phyloP scores from a whole-genome alignment of 1,140 invertebrate species.

The Trialeurodes vaporariorum region DNA sequence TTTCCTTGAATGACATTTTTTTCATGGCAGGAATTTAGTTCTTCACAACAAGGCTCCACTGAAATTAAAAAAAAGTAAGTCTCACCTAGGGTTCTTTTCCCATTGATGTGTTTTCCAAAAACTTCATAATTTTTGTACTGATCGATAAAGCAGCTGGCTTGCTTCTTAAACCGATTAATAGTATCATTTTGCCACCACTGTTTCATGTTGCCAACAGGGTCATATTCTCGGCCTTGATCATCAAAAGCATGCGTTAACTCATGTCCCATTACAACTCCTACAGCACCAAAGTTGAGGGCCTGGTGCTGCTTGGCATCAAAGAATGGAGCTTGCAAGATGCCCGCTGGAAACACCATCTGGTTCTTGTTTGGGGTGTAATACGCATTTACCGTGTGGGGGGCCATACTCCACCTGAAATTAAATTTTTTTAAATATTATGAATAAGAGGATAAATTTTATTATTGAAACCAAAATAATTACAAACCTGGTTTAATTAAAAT shows the following conservation, averaged over 20 bases:
- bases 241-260: conserved; percentile 93
- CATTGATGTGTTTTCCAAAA: conserved; percentile 45
- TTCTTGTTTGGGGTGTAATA: conserved; percentile 98
- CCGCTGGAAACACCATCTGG: conserved; percentile 92
- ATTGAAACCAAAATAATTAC: conserved; percentile 9
- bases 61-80: background rate
- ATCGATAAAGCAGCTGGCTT: conserved; percentile 80
- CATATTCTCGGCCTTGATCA: conserved; percentile 87
- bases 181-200: conserved; percentile 97
- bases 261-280: conserved; percentile 93
- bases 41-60: no score
- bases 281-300: conserved; percentile 88
- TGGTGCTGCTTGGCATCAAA: conserved; percentile 81
- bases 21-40: background rate
- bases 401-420: conserved; percentile 64
- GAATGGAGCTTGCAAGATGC: conserved; percentile 88
- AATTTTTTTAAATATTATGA: conserved; percentile 9
- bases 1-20: conserved; percentile 27
- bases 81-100: conserved; percentile 46
- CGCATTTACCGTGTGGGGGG: conserved; percentile 92
- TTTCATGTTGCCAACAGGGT: conserved; percentile 85
- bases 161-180: conserved; percentile 74
- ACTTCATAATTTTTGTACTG: conserved; percentile 68
- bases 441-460: conserved; percentile 11
- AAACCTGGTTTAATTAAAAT: conserved; percentile 14